Evolutionary conservation across 2,797 vertebrate genomes (phyloP), one percentile per base, ranked within the genome.

Genomic region (Nyctibius grandis): DNA sequence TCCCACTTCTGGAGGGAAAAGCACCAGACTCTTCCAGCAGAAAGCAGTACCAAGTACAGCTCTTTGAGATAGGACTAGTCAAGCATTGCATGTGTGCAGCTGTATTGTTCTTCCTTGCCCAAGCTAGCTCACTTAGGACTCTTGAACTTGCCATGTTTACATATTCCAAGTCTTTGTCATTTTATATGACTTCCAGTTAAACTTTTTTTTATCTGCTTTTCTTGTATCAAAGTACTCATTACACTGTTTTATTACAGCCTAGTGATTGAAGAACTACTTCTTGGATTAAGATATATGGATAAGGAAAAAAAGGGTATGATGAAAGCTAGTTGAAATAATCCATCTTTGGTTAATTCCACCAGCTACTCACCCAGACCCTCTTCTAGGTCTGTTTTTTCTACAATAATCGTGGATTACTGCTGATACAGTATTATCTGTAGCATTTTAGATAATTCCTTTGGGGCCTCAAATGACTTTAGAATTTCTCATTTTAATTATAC

Each of bases 351-450:
- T 47, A 90, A 70, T 84, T 64, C 85, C 12, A 13, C 28, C 53
- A 74, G n/a, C n/a, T 91, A 75, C 15, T 91, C n/a, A 78, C 8
- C 20, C 20, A 56, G 47, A 15, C 5, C 15, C 60, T 48, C 38
- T 53, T 85, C n/a, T 60, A 85, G 28, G 15, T 59, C 57, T 63
- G 9, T 53, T 54, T 95, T 89, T 92, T 70, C 65, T 70, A 53
- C 70, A 91, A 79, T 74, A 89, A 91, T 92, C 63, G 88, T 15
- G 45, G 92, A 94, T 97, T 95, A 93, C 6, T 81, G 36, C 44
- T 89, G 74, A 93, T 81, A 81, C 29, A 51, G 40, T 79, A 91
- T 92, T 93, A 96, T 90, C 76, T 76, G 50, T 28, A 81, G 50
- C 59, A 85, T 48, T 92, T 97, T 76, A 82, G 57, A 84, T 44